Percentiles rank a stretch among this genome's conserved stretches.
phyloP scores from a whole-genome alignment of 2,888 invertebrate species.

The Crocallis elinguaria region DNA sequence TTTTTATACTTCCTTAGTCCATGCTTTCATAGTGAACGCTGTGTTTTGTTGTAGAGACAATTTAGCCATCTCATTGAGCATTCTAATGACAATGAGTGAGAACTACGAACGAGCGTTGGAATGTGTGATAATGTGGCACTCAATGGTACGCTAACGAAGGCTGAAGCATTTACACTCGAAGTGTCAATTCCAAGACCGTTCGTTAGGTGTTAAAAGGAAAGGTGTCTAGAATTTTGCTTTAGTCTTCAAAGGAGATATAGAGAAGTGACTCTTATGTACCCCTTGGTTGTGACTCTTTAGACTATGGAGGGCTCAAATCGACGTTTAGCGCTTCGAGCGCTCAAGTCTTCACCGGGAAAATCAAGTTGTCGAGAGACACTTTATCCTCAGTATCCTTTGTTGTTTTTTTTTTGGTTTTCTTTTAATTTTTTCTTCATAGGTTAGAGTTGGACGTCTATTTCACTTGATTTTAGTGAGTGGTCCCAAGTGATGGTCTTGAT shows the following conservation, averaged over 20 bases:
- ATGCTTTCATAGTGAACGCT: constrained; percentile 22
- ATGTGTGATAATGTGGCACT: constrained; percentile 36
- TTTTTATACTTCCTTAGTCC: not conserved
- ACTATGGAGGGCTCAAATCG: not conserved
- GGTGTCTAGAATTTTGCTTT: constrained; percentile 32
- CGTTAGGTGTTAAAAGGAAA: constrained; percentile 21
- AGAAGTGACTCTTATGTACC: not conserved
- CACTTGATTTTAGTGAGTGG: too few relatives aligned
- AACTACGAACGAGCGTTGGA: constrained; percentile 42
- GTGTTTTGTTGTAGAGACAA: constrained; percentile 41
- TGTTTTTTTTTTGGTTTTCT: too few relatives aligned
- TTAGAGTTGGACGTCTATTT: too few relatives aligned
- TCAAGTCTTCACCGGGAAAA: constrained; percentile 1
- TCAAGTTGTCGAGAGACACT: too few relatives aligned
- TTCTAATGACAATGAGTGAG: constrained; percentile 42
- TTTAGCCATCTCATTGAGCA: constrained; percentile 42
- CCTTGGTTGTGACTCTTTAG: not conserved
- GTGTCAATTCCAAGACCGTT: constrained; percentile 27
- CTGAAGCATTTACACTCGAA: constrained; percentile 39
- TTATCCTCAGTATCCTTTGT: too few relatives aligned
- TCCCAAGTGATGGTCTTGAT: too few relatives aligned
- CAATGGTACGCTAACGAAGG: constrained; percentile 55
- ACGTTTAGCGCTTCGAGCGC: not conserved
- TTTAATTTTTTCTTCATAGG: too few relatives aligned
- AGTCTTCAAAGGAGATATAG: constrained; percentile 1